Evolutionary conservation across 2,113 vertebrate genomes (phyloP).

Genomic region (Herpetotheres cachinnans): DNA sequence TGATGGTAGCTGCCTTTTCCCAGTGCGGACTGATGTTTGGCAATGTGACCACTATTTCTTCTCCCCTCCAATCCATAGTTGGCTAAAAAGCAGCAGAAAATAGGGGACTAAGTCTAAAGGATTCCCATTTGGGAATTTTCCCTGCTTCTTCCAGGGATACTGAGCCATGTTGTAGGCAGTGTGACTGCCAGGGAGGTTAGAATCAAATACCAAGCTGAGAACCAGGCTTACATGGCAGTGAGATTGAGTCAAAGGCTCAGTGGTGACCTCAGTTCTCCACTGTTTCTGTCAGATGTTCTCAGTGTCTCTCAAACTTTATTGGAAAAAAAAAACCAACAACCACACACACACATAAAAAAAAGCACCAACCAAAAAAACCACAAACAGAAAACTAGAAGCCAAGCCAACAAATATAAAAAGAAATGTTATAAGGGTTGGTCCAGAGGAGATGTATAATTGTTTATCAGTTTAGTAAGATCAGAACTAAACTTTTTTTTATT

Average conservation of each 20-base stretch:
- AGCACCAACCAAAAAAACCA: not conserved
- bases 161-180: not conserved
- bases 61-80: not conserved
- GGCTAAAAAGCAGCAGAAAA: not conserved
- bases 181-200: not conserved
- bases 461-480: not conserved
- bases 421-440: not conserved
- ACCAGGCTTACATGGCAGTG: accelerated
- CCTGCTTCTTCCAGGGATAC: not conserved
- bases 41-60: not conserved
- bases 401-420: not conserved
- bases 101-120: not conserved
- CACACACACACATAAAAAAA: not conserved
- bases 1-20: not conserved
- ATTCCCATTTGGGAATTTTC: not conserved
- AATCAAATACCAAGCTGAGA: not conserved
- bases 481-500: not conserved
- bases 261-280: not conserved
- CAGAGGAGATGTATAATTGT: accelerated
- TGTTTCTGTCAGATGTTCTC: not conserved
- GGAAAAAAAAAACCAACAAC: not conserved
- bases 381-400: not conserved
- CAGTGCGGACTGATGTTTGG: not conserved
- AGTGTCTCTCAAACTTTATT: not conserved
- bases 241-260: not conserved